Conservation (phyloP, 2,113 vertebrate genomes). For the Cheirogaleus medius region DNA sequence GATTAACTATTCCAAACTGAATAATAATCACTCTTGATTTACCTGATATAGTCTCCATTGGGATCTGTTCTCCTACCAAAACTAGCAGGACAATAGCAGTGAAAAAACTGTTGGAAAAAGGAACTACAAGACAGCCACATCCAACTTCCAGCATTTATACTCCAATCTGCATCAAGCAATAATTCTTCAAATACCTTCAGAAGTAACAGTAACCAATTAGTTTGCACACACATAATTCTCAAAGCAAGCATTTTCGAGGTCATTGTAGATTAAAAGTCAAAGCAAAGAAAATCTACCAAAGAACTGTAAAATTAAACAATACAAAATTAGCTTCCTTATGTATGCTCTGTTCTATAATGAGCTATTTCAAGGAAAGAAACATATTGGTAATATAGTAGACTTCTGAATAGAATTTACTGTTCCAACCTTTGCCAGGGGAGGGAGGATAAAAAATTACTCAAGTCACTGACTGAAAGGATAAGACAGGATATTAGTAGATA, state of each 20-base stretch:
- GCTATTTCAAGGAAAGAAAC: not conserved
- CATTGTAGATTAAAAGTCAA: constrained; percentile 45
- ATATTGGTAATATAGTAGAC: not conserved
- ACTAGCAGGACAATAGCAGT: constrained; percentile 97
- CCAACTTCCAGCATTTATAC: constrained; percentile 98
- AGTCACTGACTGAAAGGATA: not conserved
- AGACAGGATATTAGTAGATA: not conserved
- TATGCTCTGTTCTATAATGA: not conserved
- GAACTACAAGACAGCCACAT: constrained; percentile 99
- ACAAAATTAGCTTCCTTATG: not conserved
- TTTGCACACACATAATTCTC: not conserved
- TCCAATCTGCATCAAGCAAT: constrained; percentile 96
- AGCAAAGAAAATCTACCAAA: constrained; percentile 52
- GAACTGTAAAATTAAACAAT: constrained; percentile 43
- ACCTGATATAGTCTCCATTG: constrained; percentile 97
- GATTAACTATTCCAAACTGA: constrained; percentile 35
- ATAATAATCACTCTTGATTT: constrained; percentile 54
- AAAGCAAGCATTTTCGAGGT: constrained; percentile 52
- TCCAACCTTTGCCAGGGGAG: not conserved
- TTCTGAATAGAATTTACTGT: constrained; percentile 30
- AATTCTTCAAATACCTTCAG: constrained; percentile 96
- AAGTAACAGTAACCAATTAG: constrained; percentile 69
- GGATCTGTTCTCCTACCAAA: constrained; percentile 96
- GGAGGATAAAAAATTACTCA: not conserved
- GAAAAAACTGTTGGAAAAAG: constrained; percentile 98